Base-by-base conservation (phyloP, 2,888 invertebrate species). In the Flexamia atlantica region DNA sequence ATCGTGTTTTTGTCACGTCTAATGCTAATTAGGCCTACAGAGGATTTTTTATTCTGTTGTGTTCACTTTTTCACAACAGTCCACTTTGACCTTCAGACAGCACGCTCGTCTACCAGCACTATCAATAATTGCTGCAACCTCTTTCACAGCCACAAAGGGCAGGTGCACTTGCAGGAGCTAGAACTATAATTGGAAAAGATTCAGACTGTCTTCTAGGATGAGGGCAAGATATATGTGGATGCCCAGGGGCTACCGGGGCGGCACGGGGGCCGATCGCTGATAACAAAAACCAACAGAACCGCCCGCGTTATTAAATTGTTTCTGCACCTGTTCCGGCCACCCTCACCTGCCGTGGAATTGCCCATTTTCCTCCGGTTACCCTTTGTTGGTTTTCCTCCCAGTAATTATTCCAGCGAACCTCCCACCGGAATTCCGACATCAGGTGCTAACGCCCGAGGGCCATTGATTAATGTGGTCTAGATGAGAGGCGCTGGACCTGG, bases 241-340 rank as follows among this genome's bases (percentile, higher is more conserved):
- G 70, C 70, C 70, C 23, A 42, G 70, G n/a, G 9, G 17, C n/a
- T n/a, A 40, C 28, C 70, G 3, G 32, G 20, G 70, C 28, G 30
- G 28, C n/a, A 12, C 30, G 17, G 25, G 25, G 25, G 64, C 28
- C 30, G 40, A 40, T 76, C 40, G 17, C 20, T 20, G 79, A 79
- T 79, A 79, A 79, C 57, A 57, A 79, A 79, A 79, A 79, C 79
- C 53, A 14, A 79, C 79, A 79, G 79, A 79, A 53, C 30, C 79
- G 79, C 79, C 79, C 79, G 36, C 25, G 76, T 76, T 76, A 76
- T 76, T 76, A 76, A 76, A 76, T 57, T 36, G 79, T 79, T 79
- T 53, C 79, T 53, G 79, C 76, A 40, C 53, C 57, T 79, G 57
- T 57, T 57, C 53, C 28, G 42, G 23, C n/a, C 30, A n/a, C 4